Base-by-base conservation (phyloP, 2,888 invertebrate species). In the Amphipoea oculea region DNA sequence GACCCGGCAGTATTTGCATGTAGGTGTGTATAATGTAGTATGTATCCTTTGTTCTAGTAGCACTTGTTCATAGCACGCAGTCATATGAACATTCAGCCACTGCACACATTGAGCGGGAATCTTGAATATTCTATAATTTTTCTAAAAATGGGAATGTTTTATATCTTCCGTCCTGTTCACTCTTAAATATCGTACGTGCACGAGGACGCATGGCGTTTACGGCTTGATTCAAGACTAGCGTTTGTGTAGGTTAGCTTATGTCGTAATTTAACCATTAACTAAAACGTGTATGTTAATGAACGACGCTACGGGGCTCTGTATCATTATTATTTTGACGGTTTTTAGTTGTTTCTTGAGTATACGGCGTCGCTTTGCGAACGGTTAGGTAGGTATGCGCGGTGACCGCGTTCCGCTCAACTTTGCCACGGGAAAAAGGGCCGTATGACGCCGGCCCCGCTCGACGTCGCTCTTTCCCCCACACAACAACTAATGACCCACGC, bases 1-100 rank as follows among this genome's bases (percentile, higher is more conserved):
- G 96, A 96, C 96, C 96, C 95, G 95, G 96, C 94, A 91, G 93
- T 94, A 94, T 96, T 96, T 94, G 94, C 92, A 93, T 94, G 94
- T 94, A 94, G 93, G 94, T 94, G 94, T 95, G 91, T 29, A 60
- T 86, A 91, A 87, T 78, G 89, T 92, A 90, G 86, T 87, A 91
- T 84, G 90, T 91, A 93, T 94, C 91, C 94, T 95, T 95, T 96
- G 95, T 95, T 95, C 91, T 90, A 89, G 81, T 79, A 90, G 84
- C 91, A 89, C 82, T 86, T 85, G 85, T 85, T 86, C 85, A 84
- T 82, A 79, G 66, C 74, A 76, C 75, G 72, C 71, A 83, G 69
- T 77, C 83, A 80, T 75, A 68, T 78, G 62, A 81, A 76, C 48
- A 82, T 75, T 78, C n/a, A 40, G 72, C 29, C 9, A 81, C 69